Conservation (phyloP, 1,140 invertebrate species). For the Calliphora vicina region DNA sequence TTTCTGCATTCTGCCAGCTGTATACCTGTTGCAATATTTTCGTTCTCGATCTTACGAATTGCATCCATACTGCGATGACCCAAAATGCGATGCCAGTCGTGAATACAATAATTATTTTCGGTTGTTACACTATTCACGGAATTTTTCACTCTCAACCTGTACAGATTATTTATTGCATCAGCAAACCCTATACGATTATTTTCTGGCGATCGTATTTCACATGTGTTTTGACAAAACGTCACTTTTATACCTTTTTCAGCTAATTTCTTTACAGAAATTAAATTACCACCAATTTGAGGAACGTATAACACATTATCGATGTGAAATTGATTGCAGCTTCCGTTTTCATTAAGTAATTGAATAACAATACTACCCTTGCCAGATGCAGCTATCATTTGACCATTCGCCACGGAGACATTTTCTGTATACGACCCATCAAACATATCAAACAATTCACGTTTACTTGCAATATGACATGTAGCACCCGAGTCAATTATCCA, state of each 20-base stretch:
- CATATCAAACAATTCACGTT: not conserved
- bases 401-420: not conserved
- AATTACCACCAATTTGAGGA: not conserved
- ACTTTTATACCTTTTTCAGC: not conserved
- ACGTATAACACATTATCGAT: not conserved
- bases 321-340: not conserved
- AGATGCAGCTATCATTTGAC: not conserved
- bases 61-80: not conserved
- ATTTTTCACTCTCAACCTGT: not conserved
- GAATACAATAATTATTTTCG: not conserved
- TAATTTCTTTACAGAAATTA: not conserved
- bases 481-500: no score
- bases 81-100: not conserved
- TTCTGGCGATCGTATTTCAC: not conserved
- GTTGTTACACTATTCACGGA: not conserved
- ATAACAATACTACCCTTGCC: not conserved
- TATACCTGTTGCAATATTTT: no score
- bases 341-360: not conserved
- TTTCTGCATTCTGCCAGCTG: no score
- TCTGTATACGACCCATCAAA: not conserved
- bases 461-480: not conserved
- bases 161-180: not conserved
- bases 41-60: not conserved
- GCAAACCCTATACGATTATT: not conserved
- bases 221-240: not conserved